Evolutionary conservation across 2,113 vertebrate species (phyloP), one percentile per base, ranked within the genome.

Genomic region (Leuciscus idus): DNA sequence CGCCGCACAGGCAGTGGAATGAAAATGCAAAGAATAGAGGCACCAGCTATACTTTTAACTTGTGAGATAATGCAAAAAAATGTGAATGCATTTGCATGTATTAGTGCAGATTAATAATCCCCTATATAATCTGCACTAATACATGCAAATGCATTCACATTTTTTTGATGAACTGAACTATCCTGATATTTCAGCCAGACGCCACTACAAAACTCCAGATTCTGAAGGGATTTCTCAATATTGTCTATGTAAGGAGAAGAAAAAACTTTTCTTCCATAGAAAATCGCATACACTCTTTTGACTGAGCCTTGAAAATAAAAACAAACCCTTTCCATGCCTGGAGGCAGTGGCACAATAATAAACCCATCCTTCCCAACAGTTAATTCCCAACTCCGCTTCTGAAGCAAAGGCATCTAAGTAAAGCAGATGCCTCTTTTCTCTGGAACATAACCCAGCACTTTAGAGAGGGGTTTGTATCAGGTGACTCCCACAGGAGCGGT

Each of bases 381-480:
- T 74, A 26, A 74, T 74, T 74, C 72, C 72, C 43, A 46, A 4
- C 43, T 50, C 43, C 2, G 12, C 39, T 74, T 74, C 72, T 46
- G 39, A 81, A 62, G 57, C 23, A n/a, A 26, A 46, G 26, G 79
- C 36, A 28, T 81, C 23, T 46, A 59, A 81, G 70, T 39, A 36
- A 36, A 83, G 28, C 81, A 50, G 28, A 36, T 55, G 64, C 50
- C 21, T 59, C 83, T 84, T 28, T 74, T 39, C 33, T 59, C 33
- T 46, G 7, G 33, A 36, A 75, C 15, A 84, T 62, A 61, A 75
- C 75, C 23, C 19, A 8, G 48, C 30, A 50, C 39, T 75, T 26
- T 75, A 75, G 43, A 75, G 72, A 75, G 43, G 72, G 43, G 23
- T 72, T 46, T 28, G 33, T 84, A 57, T 61, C 83, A 39, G 72